phyloP scores from a whole-genome alignment of 2,888 invertebrate species.

The Escarpia spicata region DNA sequence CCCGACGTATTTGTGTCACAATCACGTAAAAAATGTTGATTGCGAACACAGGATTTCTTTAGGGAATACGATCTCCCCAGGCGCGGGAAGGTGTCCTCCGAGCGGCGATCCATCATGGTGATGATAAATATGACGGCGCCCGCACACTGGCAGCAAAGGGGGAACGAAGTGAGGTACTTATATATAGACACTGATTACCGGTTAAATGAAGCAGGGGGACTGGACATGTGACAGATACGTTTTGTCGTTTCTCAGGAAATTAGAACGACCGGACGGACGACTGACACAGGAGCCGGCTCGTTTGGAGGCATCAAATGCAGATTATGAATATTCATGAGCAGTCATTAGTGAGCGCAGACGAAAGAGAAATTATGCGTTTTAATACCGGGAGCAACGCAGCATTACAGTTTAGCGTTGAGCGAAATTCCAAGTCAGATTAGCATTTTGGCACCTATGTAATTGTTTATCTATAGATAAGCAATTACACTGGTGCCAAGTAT shows the following conservation, averaged over 20 bases:
- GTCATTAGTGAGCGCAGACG: not conserved
- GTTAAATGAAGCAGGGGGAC: not conserved
- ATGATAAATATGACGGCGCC: not conserved
- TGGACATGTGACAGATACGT: not conserved
- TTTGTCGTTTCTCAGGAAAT: constrained; percentile 13
- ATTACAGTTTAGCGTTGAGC: not conserved
- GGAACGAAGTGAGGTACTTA: not conserved
- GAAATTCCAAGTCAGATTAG: not conserved
- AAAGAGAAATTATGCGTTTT: not conserved
- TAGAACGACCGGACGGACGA: not conserved
- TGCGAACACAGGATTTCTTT: not conserved
- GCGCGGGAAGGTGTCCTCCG: not conserved
- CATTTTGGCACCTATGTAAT: not conserved
- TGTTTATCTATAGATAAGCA: not conserved
- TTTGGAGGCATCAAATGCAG: not conserved
- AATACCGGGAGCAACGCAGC: not conserved
- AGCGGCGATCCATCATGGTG: not conserved
- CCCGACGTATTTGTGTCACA: not conserved
- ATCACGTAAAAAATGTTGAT: not conserved
- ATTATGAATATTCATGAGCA: constrained; percentile 2
- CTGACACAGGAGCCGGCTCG: not conserved
- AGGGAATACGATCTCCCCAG: not conserved
- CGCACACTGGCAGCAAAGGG: not conserved
- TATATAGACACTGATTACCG: constrained; percentile 2
- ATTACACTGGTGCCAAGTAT: not conserved